Percentiles rank a stretch among this genome's conserved stretches.
Evolutionary conservation across 2,113 vertebrate genomes (phyloP).

Genomic region (Xerus inauris): DNA sequence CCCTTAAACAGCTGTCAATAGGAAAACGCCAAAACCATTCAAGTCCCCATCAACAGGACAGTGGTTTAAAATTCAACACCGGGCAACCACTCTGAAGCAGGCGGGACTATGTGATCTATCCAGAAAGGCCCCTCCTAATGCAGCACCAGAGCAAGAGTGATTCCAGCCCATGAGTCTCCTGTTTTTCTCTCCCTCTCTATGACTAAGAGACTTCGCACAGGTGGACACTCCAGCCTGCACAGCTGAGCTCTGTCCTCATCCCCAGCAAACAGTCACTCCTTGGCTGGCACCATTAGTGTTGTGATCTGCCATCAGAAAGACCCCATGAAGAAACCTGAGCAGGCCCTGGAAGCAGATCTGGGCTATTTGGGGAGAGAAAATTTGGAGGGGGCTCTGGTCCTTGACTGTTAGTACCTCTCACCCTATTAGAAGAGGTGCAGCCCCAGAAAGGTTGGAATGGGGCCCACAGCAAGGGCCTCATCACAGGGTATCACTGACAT

Average conservation of each 20-base stretch:
- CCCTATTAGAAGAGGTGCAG: neutral
- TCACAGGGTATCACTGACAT: neutral
- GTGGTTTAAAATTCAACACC: neutral
- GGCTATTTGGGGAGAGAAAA: neutral
- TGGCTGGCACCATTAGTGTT: too few relatives aligned
- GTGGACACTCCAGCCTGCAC: neutral
- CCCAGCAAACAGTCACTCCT: neutral
- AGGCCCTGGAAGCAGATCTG: neutral
- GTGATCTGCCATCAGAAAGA: neutral
- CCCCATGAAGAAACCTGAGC: neutral
- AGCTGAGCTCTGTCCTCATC: neutral
- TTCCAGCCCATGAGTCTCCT: neutral
- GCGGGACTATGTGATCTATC: neutral
- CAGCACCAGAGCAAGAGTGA: neutral
- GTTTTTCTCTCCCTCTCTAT: neutral
- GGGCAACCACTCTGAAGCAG: neutral
- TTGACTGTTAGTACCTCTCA: neutral
- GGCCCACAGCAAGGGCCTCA: neutral
- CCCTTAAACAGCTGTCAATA: neutral
- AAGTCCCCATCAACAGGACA: neutral
- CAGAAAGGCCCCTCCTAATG: neutral
- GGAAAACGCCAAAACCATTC: neutral
- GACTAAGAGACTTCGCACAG: rapidly evolving
- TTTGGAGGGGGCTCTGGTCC: neutral
- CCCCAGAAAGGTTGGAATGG: neutral